These are phyloP conservation scores for Drosophila histrio DNA, from an alignment of 2,888 invertebrate species.

Conservation along the genomic window DNA sequence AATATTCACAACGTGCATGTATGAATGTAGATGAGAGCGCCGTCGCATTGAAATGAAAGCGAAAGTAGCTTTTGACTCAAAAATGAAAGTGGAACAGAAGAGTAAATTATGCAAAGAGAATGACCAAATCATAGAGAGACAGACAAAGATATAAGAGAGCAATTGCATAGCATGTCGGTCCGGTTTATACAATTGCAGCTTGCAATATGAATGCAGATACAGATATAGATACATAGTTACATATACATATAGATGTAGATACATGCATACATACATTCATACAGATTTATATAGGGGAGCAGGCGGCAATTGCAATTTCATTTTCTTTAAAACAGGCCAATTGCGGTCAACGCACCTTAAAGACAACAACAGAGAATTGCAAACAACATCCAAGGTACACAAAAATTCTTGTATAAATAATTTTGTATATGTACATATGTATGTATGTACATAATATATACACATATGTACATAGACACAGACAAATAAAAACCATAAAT, in stretches of 20 bases:
- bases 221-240: too few relatives aligned
- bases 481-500: conserved; percentile 35
- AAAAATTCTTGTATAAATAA: background rate
- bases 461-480: conserved; percentile 13
- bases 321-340: conserved; percentile 27
- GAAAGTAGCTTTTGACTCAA: conserved; percentile 64
- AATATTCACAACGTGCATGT: background rate
- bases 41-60: conserved; percentile 61
- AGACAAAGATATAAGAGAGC: conserved; percentile 9
- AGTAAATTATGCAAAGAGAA: conserved; percentile 33
- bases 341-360: conserved; percentile 55
- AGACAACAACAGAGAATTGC: conserved; percentile 29
- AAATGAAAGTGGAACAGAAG: conserved; percentile 54
- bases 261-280: background rate
- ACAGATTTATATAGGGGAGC: background rate
- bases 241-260: background rate
- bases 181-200: conserved; percentile 9
- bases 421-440: conserved; percentile 5
- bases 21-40: conserved; percentile 42
- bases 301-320: conserved; percentile 17
- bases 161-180: conserved; percentile 10
- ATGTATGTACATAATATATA: conserved; percentile 2
- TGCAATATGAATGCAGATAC: conserved; percentile 9
- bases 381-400: conserved; percentile 10
- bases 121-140: background rate